Evolutionary conservation across 2,797 vertebrate species (phyloP), one percentile per base, ranked within the genome.

Genomic region (Hoplostethus mediterraneus): DNA sequence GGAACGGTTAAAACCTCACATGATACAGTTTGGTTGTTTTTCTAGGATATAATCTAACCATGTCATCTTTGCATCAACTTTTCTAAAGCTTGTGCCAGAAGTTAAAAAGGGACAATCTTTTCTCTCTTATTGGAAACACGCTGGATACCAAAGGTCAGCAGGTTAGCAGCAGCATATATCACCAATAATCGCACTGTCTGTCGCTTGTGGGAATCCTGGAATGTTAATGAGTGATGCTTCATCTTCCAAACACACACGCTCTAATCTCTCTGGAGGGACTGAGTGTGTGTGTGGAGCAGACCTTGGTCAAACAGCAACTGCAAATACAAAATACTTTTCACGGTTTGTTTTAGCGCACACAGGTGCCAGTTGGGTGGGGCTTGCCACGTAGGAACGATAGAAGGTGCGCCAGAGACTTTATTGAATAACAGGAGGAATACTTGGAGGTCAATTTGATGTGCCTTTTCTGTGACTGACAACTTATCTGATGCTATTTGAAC

Each of bases 171-270:
- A n/a, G 49, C 71, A 78, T 87, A 84, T 77, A 85, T 91, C 89
- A 77, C 3, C 75, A 73, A 83, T 71, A 87, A 87, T 86, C 86
- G 85, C 62, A 74, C 74, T 71, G 79, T 79, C 40, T 80, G 67
- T 80, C 52, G 71, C 66, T 55, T 82, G 79, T 75, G 85, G 82
- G 75, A 81, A 73, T 74, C 68, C 65, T 84, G 85, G 84, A 84
- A 87, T 90, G 83, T 89, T 85, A 90, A 90, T 89, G 81, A 89
- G 83, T 77, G 82, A 88, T 58, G 71, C 67, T 68, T 79, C 42
- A 67, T 66, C 70, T 68, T 79, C 38, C 55, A 58, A 55, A 55
- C 59, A 45, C 57, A 73, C 6, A 10, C 71, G 56, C 56, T 63
- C 40, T 30, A 21, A 63, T 77, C 55, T 67, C 51, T 69, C 25